Evolutionary conservation across 92 coral and sea anemone genomes (phyloP), one percentile per base, ranked within the genome.

Genomic region (Micromussa lordhowensis): DNA sequence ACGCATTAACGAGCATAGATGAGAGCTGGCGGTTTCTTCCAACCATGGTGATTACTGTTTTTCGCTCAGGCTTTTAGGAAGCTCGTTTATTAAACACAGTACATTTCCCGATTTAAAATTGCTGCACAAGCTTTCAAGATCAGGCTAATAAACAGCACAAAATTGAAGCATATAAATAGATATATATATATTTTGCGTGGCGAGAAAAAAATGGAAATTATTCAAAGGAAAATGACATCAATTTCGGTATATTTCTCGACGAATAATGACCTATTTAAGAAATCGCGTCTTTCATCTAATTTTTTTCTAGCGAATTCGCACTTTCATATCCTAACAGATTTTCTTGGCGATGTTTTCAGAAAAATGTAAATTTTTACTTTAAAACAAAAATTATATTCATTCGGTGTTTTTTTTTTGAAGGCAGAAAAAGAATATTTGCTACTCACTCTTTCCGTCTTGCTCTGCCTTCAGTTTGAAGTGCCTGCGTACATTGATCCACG

Each of bases 381-480:
- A 71, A 32, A 71, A 24, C 22, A 35, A 71, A 70, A 71, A 31
- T 21, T 63, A 15, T 71, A 71, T 29, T 24, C 40, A 10, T 40
- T 40, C 48, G 48, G 48, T 31, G 21, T 31, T 3, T 30, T 71
- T 82, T 16, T 10, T n/a, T 35, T 29, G 26, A 40, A 48, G 36
- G 22, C 31, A 38, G 49, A 29, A 21, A 19, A 26, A n/a, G n/a
- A 72, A 55, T 49, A 24, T 14, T 64, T 18, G 4, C 19, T 30
- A 93, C 98, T 94, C 81, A 95, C 98, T 91, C 93, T 81, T 95
- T 95, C 63, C 98, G 72, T 31, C 95, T 93, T 24, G 99, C 82
- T 48, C 99, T 73, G 36, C 99, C 99, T 72, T 97, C 99, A 13
- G 99, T 90, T 70, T 97, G 99, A 66, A 97, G 75, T 34, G 99